Evolutionary conservation across 2,888 invertebrate species (phyloP).

Genomic region (Caradrina clavipalpis): DNA sequence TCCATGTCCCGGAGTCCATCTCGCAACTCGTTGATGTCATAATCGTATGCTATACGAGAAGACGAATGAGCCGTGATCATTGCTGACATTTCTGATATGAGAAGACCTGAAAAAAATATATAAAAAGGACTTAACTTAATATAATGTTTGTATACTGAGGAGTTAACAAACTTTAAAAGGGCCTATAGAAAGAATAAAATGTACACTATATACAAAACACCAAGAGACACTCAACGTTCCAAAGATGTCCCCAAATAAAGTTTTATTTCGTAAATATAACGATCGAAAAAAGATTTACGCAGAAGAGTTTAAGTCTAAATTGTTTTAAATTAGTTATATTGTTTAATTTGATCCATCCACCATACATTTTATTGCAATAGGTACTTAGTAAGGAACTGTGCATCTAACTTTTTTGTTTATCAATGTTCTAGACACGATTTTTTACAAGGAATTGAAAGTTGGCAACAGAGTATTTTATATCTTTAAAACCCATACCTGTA

Average conservation of each 20-base stretch:
- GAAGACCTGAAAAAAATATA: constrained; percentile 75
- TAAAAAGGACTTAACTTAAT: neutral
- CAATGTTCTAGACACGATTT: too few relatives aligned
- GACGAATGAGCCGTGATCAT: constrained; percentile 88
- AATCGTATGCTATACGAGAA: constrained; percentile 88
- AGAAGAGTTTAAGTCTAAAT: too few relatives aligned
- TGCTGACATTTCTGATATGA: constrained; percentile 90
- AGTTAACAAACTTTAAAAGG: neutral
- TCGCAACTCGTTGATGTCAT: constrained; percentile 86
- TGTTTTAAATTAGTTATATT: too few relatives aligned
- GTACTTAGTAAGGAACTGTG: too few relatives aligned
- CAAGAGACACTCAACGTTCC: too few relatives aligned
- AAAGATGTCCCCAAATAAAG: too few relatives aligned
- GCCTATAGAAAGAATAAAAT: neutral
- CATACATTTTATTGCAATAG: too few relatives aligned
- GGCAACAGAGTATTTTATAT: neutral
- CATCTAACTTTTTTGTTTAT: too few relatives aligned
- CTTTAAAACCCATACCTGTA: constrained; percentile 77
- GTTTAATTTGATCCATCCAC: too few relatives aligned
- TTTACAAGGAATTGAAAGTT: neutral
- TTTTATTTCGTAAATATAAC: too few relatives aligned
- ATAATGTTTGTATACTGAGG: neutral
- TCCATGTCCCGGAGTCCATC: constrained; percentile 88
- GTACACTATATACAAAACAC: too few relatives aligned
- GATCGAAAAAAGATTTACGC: too few relatives aligned